Conservation (phyloP, 92 coral and sea anemone genomes). For the Anthopleura xanthogrammica region DNA sequence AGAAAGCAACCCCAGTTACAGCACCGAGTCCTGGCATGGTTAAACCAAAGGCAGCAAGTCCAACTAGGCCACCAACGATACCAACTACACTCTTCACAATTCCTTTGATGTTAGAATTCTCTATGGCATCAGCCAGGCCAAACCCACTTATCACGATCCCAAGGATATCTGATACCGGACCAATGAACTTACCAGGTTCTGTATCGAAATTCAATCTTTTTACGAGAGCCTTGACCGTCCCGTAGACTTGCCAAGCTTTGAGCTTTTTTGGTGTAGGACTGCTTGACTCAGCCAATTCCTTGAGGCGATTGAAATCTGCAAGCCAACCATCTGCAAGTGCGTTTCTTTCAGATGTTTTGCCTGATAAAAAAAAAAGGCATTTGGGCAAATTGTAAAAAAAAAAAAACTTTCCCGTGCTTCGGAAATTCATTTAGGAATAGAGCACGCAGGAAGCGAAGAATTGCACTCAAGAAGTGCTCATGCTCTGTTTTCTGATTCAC, state of each 20-base stretch:
- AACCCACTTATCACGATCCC: constrained; percentile 44
- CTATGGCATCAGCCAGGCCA: constrained; percentile 51
- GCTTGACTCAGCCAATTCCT: constrained; percentile 16
- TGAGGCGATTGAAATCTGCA: constrained; percentile 23
- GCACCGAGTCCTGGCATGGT: constrained; percentile 26
- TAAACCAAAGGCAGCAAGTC: constrained; percentile 40
- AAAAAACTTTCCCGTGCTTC: too few species aligned
- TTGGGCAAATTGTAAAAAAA: neutral
- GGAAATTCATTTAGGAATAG: too few species aligned
- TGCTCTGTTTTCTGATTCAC: too few species aligned
- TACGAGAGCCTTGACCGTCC: constrained; percentile 9
- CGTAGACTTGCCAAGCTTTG: constrained; percentile 29
- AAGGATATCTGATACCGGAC: constrained; percentile 53
- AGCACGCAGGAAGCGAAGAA: too few species aligned
- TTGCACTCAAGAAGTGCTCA: too few species aligned
- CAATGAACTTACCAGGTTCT: constrained; percentile 7
- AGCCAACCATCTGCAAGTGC: constrained; percentile 27
- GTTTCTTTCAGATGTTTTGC: constrained; percentile 6
- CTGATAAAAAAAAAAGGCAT: neutral
- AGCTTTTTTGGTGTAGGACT: constrained; percentile 24
- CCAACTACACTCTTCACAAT: constrained; percentile 56
- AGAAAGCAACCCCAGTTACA: constrained; percentile 40
- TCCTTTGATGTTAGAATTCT: constrained; percentile 44
- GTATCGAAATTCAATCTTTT: constrained; percentile 25
- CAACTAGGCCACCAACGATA: constrained; percentile 54